phyloP scores from a whole-genome alignment of 2,113 vertebrate genomes.

The Vanacampus margaritifer region DNA sequence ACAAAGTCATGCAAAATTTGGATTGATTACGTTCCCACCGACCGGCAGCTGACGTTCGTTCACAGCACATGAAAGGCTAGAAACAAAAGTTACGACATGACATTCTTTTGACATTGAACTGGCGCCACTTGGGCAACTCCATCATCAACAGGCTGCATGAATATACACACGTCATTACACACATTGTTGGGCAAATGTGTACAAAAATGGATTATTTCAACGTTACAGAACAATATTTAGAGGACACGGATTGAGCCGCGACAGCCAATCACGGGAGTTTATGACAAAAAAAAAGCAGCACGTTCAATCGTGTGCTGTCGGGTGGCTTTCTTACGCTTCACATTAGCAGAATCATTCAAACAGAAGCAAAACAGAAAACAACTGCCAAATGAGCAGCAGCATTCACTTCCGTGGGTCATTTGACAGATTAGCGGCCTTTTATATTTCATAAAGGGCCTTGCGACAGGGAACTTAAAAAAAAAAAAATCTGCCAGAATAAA shows the following conservation, averaged over 20 bases:
- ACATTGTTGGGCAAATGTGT: background rate
- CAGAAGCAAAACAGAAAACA: background rate
- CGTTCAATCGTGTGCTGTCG: background rate
- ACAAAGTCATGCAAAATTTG: conserved; percentile 26
- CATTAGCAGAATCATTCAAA: background rate
- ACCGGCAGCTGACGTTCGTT: background rate
- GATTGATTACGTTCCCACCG: background rate
- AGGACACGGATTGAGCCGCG: background rate
- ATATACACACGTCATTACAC: background rate
- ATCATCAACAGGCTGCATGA: conserved; percentile 14
- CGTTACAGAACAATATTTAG: background rate
- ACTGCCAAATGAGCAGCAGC: background rate
- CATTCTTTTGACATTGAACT: conserved; percentile 8
- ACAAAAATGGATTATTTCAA: background rate
- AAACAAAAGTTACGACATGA: background rate
- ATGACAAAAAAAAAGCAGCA: background rate
- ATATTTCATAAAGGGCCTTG: background rate
- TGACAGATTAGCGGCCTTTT: background rate
- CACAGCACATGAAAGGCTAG: conserved; percentile 13
- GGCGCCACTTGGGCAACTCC: conserved; percentile 19
- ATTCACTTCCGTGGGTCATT: background rate
- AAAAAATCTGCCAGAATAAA: background rate
- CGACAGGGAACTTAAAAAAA: background rate
- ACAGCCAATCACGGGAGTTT: background rate
- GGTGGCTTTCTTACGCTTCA: background rate